Evolutionary conservation across 2,797 vertebrate genomes (phyloP), one percentile per base, ranked within the genome.

Genomic region (Morus bassanus): DNA sequence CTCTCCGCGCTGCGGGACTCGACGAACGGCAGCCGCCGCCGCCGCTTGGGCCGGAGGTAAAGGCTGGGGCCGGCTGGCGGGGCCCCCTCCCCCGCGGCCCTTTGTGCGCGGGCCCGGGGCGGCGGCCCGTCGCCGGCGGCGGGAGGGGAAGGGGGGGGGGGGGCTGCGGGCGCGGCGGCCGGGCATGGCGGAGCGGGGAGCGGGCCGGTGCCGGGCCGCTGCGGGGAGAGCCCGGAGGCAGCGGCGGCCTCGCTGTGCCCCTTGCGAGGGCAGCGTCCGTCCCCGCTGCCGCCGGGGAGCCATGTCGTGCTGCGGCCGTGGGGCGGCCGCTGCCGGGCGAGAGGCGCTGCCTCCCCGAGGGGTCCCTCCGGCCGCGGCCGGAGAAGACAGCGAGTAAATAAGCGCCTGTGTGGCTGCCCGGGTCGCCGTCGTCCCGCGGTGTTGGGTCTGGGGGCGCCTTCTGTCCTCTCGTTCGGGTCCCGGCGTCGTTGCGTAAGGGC

Each of bases 21-120:
- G 30, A 53, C 37, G 15, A 61, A 53, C 76, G 22, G 67, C 67
- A 48, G n/a, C n/a, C n/a, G 1, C 12, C 4, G 27, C 2, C 14
- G 16, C 37, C 24, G 41, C 41, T 41, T 14, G 37, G 24, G 10
- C 10, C 21, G 6, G 19, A 92, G 92, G 95, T 92, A 18, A 75
- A 19, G 18, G 17, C 17, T 0, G 13, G 39, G 35, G 15, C 27
- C 23, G 33, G 39, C 6, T 17, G 11, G 11, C 7, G 3, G 14
- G 10, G 7, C 18, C 8, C 7, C 0, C 0, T 72, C 4, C 3
- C 8, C 46, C 7, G 18, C 31, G 1, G 54, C 14, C 27, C 54
- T 68, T 63, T 88, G 70, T 82, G 30, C 3, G 15, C 11, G 74
- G 53, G 33, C 33, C 22, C 4, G 28, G 57, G 45, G 45, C 27